A percentile compares a stretch with the other conserved stretches of the same genome.
Conservation (phyloP, 1,140 invertebrate species). For the Papilio aristodemus region DNA sequence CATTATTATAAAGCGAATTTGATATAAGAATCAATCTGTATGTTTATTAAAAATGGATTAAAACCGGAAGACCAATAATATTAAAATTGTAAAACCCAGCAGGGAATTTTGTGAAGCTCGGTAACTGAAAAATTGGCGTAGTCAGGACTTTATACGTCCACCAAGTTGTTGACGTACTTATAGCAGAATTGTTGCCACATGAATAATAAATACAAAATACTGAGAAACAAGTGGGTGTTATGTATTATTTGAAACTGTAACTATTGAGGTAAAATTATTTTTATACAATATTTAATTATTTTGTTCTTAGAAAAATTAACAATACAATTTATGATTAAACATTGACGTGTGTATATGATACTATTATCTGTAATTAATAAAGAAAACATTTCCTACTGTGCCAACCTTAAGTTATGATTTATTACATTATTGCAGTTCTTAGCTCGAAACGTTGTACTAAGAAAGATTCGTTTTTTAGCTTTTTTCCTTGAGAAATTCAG, state of each 20-base stretch:
- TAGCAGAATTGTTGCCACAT: background rate
- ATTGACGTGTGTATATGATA: constrained; percentile 2
- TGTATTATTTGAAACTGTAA: constrained; percentile 2
- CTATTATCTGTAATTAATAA: background rate
- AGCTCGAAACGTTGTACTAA: too few species aligned
- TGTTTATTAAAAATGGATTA: too few species aligned
- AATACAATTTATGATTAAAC: background rate
- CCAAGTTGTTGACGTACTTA: background rate
- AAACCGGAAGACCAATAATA: too few species aligned
- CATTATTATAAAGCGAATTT: too few species aligned
- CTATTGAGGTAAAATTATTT: background rate
- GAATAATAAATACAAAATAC: background rate
- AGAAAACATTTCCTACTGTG: background rate
- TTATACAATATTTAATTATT: background rate
- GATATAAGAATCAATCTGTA: too few species aligned
- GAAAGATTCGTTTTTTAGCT: too few species aligned
- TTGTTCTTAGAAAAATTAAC: background rate
- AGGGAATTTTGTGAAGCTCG: too few species aligned
- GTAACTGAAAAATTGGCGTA: too few species aligned
- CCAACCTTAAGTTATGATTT: background rate
- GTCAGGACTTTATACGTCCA: too few species aligned
- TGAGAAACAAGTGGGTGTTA: background rate
- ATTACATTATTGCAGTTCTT: background rate
- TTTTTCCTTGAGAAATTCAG: too few species aligned
- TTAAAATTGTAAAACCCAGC: too few species aligned